Conservation (phyloP, 2,113 vertebrate species). For the Crotophaga sulcirostris region DNA sequence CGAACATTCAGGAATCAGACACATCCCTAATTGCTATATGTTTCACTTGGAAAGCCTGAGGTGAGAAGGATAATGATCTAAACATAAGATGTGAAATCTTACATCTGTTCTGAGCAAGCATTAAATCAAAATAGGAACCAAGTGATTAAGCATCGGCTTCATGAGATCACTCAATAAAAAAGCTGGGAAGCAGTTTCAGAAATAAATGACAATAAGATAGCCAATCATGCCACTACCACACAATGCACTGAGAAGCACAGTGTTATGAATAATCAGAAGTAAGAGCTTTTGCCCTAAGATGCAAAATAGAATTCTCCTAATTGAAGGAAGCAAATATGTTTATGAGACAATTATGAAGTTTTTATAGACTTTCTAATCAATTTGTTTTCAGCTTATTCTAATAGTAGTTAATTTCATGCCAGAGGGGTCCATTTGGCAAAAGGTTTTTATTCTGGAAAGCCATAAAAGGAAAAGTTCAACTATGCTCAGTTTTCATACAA, state of each 20-base stretch:
- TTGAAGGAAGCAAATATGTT: neutral
- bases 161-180: neutral
- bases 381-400: neutral
- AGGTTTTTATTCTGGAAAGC: neutral
- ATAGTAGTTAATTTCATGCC: neutral
- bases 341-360: constrained; percentile 22
- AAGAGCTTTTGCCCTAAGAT: neutral
- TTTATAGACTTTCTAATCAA: neutral
- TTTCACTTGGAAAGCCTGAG: neutral
- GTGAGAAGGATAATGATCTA: neutral
- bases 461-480: neutral
- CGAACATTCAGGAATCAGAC: neutral
- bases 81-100: neutral
- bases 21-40: neutral
- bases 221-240: neutral
- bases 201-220: neutral
- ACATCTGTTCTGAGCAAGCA: constrained; percentile 9
- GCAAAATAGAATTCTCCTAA: neutral
- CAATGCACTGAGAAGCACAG: neutral
- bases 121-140: neutral
- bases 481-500: neutral
- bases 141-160: neutral
- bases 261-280: neutral
- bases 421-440: neutral
- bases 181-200: neutral